These are phyloP conservation scores for Clytia hemisphaerica DNA, from an alignment of 30 jellyfish, hydroid and myxozoan genomes.

Conservation along the genomic window DNA sequence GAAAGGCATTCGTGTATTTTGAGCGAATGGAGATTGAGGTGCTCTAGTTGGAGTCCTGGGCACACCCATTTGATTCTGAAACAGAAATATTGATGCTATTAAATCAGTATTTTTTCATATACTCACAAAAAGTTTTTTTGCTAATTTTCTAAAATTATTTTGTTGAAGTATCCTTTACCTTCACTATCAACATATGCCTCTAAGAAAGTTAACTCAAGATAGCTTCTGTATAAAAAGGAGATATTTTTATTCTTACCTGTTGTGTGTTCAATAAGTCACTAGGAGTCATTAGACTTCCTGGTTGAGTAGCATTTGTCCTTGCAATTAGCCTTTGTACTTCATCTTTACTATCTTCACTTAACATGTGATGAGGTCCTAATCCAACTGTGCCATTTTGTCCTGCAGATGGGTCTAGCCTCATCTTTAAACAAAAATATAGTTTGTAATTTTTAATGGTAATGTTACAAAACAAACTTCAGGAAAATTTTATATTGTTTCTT, in stretches of 20 bases:
- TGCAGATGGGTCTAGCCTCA: slow-evolving; percentile 14
- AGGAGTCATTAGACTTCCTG: slow-evolving; percentile 18
- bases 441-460: not conserved
- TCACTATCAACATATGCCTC: not conserved
- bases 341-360: slow-evolving; percentile 32
- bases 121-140: no score
- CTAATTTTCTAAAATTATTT: no score
- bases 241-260: not conserved
- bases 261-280: slow-evolving; percentile 22
- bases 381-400: not conserved
- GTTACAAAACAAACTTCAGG: no score
- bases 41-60: slow-evolving; percentile 41
- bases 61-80: slow-evolving; percentile 22
- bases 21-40: slow-evolving; percentile 1
- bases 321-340: slow-evolving; percentile 22
- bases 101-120: no score
- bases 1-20: slow-evolving; percentile 24
- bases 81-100: no score
- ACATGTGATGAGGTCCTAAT: not conserved
- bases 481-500: not conserved
- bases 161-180: not conserved
- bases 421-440: not conserved
- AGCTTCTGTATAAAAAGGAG: no score
- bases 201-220: no score
- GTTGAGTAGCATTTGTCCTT: slow-evolving; percentile 4